Conservation (phyloP, 2,113 vertebrate species). For the Eulemur rufifrons region DNA sequence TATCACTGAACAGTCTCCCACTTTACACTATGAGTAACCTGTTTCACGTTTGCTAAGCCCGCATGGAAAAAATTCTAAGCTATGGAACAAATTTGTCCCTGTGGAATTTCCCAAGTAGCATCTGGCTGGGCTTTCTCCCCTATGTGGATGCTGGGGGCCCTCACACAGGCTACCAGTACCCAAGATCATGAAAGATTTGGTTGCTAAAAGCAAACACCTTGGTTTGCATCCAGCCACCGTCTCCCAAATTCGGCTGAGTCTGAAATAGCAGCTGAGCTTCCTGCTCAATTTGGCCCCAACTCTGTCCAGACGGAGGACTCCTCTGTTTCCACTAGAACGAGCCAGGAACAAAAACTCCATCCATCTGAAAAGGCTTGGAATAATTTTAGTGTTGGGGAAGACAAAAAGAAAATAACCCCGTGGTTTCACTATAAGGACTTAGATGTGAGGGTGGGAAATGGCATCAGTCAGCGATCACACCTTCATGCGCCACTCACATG, state of each 20-base stretch:
- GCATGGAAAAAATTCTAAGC: background rate
- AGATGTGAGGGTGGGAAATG: background rate
- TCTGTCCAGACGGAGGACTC: constrained; percentile 51
- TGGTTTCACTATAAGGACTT: background rate
- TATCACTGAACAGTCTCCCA: background rate
- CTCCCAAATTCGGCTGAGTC: background rate
- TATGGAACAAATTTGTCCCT: background rate
- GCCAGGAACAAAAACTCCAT: constrained; percentile 55
- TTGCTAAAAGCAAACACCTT: constrained; percentile 52
- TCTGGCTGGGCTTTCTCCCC: background rate
- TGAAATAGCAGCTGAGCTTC: constrained; percentile 50
- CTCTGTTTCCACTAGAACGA: constrained; percentile 64
- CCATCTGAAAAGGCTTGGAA: constrained; percentile 44
- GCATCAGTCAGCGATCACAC: background rate
- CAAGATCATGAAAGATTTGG: background rate
- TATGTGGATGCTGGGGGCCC: background rate
- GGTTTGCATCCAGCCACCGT: background rate
- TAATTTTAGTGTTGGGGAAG: constrained; percentile 36
- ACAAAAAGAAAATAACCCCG: background rate
- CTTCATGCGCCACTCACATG: background rate
- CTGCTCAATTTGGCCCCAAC: constrained; percentile 41
- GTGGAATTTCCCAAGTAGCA: background rate
- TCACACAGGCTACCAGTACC: background rate
- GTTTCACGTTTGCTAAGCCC: background rate
- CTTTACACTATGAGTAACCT: background rate